Conservation (phyloP, 2,797 vertebrate genomes). For the Oreonectes daqikongensis region DNA sequence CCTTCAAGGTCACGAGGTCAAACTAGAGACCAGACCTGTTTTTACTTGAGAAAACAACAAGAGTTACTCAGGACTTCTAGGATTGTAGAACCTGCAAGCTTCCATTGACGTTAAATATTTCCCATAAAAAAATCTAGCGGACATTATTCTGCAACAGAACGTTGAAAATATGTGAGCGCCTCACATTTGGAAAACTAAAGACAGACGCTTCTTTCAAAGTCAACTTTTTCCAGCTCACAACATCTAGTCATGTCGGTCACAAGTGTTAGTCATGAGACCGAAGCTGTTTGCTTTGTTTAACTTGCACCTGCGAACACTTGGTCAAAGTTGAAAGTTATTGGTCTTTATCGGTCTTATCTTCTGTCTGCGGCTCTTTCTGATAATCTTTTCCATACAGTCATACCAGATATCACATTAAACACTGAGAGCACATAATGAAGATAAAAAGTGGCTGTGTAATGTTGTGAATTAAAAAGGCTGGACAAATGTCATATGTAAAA, state of each 20-base stretch:
- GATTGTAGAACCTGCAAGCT: not conserved
- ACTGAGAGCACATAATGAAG: not conserved
- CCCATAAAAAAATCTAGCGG: too few species aligned
- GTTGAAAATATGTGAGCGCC: slow-evolving; percentile 3
- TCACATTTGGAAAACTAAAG: slow-evolving; percentile 46
- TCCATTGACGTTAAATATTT: too few species aligned
- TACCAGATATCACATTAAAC: not conserved
- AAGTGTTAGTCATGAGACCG: slow-evolving; percentile 74
- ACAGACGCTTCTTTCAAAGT: slow-evolving; percentile 76
- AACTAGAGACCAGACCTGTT: slow-evolving; percentile 14
- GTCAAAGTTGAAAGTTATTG: slow-evolving; percentile 43
- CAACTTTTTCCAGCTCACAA: slow-evolving; percentile 69
- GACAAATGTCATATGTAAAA: not conserved
- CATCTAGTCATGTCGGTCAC: slow-evolving; percentile 69
- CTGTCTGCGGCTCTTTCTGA: slow-evolving; percentile 23
- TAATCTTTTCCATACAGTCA: slow-evolving; percentile 18
- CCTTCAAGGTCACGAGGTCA: slow-evolving; percentile 76
- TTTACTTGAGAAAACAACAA: slow-evolving; percentile 4
- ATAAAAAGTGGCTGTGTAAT: not conserved
- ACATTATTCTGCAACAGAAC: too few species aligned
- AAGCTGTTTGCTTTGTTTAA: slow-evolving; percentile 58
- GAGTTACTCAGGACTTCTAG: not conserved
- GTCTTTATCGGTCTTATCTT: slow-evolving; percentile 38
- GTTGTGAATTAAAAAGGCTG: not conserved
- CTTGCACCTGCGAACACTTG: slow-evolving; percentile 67